These are phyloP conservation scores for Rhinoptilus africanus DNA, from an alignment of 2,113 vertebrate species.

Conservation along the genomic window DNA sequence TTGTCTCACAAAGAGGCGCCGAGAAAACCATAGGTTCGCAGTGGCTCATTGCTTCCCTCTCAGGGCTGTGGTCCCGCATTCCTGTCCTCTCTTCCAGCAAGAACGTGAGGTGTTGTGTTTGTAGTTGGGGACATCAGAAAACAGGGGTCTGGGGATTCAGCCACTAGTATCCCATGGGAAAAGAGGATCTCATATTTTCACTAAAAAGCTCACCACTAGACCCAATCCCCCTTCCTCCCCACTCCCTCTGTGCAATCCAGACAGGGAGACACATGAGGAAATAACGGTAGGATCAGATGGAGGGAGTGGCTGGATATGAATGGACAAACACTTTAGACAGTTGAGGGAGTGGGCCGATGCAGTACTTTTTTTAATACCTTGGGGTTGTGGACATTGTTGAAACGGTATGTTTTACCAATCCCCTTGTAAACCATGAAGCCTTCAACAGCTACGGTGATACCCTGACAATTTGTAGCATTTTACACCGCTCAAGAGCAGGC, in stretches of 20 bases:
- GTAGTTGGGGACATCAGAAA: background rate
- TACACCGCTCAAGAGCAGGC: background rate
- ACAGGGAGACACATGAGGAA: background rate
- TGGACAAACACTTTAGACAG: background rate
- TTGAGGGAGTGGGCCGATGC: background rate
- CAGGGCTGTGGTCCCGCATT: background rate
- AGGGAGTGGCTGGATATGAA: background rate
- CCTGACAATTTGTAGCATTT: background rate
- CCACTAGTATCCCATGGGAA: background rate
- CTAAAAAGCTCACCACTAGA: background rate
- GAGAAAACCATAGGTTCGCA: background rate
- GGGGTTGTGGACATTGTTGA: background rate
- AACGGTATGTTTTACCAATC: background rate
- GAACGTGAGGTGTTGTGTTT: background rate
- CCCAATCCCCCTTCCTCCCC: background rate
- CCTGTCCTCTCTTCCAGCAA: background rate
- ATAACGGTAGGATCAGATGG: background rate
- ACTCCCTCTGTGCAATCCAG: background rate
- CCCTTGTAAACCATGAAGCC: background rate
- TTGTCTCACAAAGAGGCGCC: background rate
- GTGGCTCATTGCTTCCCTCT: fast-evolving
- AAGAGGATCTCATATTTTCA: background rate
- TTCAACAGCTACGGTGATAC: background rate
- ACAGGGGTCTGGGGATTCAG: background rate
- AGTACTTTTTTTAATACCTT: background rate